A percentile compares a stretch with the other conserved stretches of the same genome.
These are phyloP conservation scores for Melanostoma mellinum DNA, from an alignment of 2,888 invertebrate genomes.

Conservation along the genomic window DNA sequence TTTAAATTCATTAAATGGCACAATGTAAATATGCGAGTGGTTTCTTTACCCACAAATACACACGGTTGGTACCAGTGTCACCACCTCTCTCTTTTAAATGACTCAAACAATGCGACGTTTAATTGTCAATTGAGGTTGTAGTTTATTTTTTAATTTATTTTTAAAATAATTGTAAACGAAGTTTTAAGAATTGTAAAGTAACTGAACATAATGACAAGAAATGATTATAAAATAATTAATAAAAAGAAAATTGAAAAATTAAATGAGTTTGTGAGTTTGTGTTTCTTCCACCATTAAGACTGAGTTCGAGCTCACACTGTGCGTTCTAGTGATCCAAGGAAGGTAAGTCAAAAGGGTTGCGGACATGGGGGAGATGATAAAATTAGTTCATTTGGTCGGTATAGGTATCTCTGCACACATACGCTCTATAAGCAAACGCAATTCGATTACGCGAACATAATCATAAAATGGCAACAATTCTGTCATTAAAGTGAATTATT, in stretches of 20 bases:
- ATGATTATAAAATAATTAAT: conserved; percentile 57
- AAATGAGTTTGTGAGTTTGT: conserved; percentile 17
- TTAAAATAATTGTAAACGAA: conserved; percentile 11
- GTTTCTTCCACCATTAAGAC: conserved; percentile 9
- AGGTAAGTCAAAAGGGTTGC: not conserved
- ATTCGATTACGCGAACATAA: conserved; percentile 69
- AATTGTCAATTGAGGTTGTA: not conserved
- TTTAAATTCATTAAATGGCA: conserved; percentile 43
- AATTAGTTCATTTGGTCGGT: conserved; percentile 32
- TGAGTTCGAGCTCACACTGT: conserved; percentile 36
- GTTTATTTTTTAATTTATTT: conserved; percentile 22
- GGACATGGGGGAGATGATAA: not conserved
- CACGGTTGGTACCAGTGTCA: not conserved
- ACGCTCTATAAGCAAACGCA: conserved; percentile 41
- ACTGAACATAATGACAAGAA: conserved; percentile 48
- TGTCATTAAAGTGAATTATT: conserved; percentile 74
- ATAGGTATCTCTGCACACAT: conserved; percentile 7
- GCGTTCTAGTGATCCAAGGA: conserved; percentile 15
- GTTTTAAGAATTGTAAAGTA: conserved; percentile 39
- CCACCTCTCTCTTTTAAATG: not conserved
- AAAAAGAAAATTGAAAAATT: conserved; percentile 53
- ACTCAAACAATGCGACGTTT: not conserved
- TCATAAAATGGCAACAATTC: conserved; percentile 70
- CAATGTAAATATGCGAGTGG: conserved; percentile 41
- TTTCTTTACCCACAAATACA: conserved; percentile 2